A percentile compares a stretch with the other conserved stretches of the same genome.
These are phyloP conservation scores for Macrophya alboannulata DNA, from an alignment of 2,888 invertebrate genomes.

Conservation along the genomic window DNA sequence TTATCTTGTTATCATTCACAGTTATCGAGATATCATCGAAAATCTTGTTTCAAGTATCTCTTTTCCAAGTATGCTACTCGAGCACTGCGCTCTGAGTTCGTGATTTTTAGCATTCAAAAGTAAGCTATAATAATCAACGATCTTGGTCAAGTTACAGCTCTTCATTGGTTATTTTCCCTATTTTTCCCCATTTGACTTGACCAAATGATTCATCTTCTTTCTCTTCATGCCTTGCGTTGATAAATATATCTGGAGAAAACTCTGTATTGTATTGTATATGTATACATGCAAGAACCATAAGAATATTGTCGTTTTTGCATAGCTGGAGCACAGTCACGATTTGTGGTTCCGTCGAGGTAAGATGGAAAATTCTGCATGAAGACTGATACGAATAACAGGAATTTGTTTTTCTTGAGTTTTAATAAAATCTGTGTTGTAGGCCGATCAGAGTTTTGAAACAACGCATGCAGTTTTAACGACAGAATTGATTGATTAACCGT, in stretches of 20 bases:
- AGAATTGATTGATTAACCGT: background rate
- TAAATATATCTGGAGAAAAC: slow-evolving; percentile 11
- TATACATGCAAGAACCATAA: slow-evolving; percentile 51
- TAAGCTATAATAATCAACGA: background rate
- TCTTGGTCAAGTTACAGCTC: background rate
- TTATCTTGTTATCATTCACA: background rate
- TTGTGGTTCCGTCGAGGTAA: slow-evolving; percentile 72
- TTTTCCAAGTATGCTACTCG: background rate
- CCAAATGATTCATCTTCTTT: slow-evolving; percentile 16
- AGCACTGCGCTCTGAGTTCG: too few species aligned
- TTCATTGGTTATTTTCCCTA: background rate
- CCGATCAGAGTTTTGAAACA: background rate
- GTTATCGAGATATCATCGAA: background rate
- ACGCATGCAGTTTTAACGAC: background rate
- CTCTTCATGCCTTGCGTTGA: slow-evolving; percentile 49
- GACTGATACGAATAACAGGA: slow-evolving; percentile 22
- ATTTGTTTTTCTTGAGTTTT: background rate
- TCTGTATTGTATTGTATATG: slow-evolving; percentile 44
- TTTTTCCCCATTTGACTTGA: background rate
- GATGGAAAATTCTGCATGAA: slow-evolving; percentile 70
- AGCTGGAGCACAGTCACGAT: slow-evolving; percentile 72
- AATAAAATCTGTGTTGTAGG: slow-evolving; percentile 6
- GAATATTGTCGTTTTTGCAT: slow-evolving; percentile 72
- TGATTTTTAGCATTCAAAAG: background rate
- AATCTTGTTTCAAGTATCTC: background rate